Evolutionary conservation across 2,888 invertebrate species (phyloP), one percentile per base, ranked within the genome.

Genomic region (Thera britannica): DNA sequence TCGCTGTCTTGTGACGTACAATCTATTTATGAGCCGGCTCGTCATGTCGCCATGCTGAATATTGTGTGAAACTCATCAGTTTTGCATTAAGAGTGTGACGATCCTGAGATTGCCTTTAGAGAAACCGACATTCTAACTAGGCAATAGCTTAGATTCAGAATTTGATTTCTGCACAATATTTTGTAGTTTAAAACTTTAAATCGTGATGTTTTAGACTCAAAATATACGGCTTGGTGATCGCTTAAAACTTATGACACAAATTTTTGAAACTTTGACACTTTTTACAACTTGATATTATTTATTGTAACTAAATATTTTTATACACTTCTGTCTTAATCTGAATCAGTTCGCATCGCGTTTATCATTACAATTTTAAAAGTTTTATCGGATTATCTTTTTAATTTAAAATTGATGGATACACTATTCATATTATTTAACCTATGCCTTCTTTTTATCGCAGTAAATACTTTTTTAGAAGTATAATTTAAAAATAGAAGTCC

Each of bases 1-100:
- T 38, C 38, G 36, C 56, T 38, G 48, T 9, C 48, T 57, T 41
- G 57, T 56, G 41, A 48, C 8, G 9, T 54, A n/a, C 65, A 67
- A 70, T 68, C 70, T 71, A 65, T 79, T 79, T 77, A 79, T 80
- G 71, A 59, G 49, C 65, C 34, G 58, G 38, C 54, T 23, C 38
- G 51, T 35, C 67, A 49, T 73, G 72, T 70, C 73, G 70, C 68
- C 70, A 72, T 51, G 12, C 35, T 34, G 35, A 54, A 64, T 65
- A 66, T 70, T 70, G 63, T 70, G 63, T 63, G 60, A 73, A 67
- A 60, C 74, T 77, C 82, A 83, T 83, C 82, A 79, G 76, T 77
- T 77, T 81, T 70, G 73, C 75, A 81, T 83, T 81, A 81, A 71
- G 62, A 67, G 38, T 68, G 72, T 59, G 68, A 67, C 62, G 58